Percentiles rank a stretch among this genome's conserved stretches.
phyloP scores from a whole-genome alignment of 2,797 vertebrate species.

The Fratercula arctica region DNA sequence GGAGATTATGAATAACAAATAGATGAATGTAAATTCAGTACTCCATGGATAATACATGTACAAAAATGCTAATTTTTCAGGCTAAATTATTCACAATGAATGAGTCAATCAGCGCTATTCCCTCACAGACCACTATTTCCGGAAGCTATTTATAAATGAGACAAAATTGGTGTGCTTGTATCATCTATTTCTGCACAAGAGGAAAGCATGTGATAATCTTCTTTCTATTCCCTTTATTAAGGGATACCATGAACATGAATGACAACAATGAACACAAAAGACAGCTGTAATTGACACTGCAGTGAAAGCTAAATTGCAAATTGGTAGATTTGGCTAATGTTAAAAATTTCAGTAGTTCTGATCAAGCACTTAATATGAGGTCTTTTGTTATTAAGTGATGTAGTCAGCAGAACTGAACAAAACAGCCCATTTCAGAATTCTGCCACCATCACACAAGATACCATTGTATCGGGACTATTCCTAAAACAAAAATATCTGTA shows the following conservation, averaged over 20 bases:
- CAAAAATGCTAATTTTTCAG: constrained; percentile 47
- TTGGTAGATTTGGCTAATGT: constrained; percentile 61
- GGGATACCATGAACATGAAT: constrained; percentile 15
- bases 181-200: background rate
- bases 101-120: constrained; percentile 41
- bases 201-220: background rate
- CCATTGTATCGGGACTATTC: background rate
- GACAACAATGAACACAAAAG: background rate
- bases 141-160: constrained; percentile 38
- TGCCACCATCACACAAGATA: background rate
- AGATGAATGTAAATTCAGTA: constrained; percentile 9
- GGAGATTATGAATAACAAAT: constrained; percentile 52
- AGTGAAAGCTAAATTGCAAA: constrained; percentile 31
- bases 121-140: constrained; percentile 19
- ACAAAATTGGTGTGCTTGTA: constrained; percentile 4
- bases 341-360: constrained; percentile 54
- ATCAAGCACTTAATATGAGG: constrained; percentile 43
- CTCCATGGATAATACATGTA: constrained; percentile 1
- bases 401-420: constrained; percentile 59
- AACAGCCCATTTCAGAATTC: constrained; percentile 6
- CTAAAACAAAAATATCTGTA: background rate
- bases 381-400: constrained; percentile 32
- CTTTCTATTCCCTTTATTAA: constrained; percentile 27
- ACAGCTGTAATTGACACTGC: constrained; percentile 26
- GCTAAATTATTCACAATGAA: constrained; percentile 48